phyloP scores from a whole-genome alignment of 2,113 vertebrate species.

The Setophaga petechia region DNA sequence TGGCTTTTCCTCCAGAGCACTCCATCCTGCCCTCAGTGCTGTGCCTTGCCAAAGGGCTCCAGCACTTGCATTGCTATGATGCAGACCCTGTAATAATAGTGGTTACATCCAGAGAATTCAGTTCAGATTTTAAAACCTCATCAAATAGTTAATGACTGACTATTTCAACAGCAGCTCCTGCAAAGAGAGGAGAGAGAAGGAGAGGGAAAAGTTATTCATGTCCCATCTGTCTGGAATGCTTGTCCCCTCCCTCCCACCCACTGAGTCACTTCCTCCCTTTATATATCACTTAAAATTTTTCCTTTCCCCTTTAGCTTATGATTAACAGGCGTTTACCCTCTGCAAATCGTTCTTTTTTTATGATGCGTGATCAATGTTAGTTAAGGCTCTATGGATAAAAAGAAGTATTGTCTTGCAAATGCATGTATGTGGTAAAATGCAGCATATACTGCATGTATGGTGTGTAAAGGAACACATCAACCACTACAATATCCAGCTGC shows the following conservation, averaged over 20 bases:
- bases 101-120: slow-evolving; percentile 40
- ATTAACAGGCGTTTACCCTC: slow-evolving; percentile 63
- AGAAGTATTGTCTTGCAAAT: neutral
- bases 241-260: slow-evolving; percentile 57
- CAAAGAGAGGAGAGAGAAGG: slow-evolving; percentile 48
- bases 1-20: slow-evolving; percentile 20
- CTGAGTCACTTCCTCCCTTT: slow-evolving; percentile 69
- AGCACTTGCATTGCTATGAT: slow-evolving; percentile 36
- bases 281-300: slow-evolving; percentile 68
- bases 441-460: neutral
- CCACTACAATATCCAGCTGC: neutral
- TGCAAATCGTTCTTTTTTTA: slow-evolving; percentile 14
- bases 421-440: neutral
- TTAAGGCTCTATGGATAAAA: neutral
- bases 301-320: slow-evolving; percentile 66
- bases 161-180: slow-evolving; percentile 62
- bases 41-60: slow-evolving; percentile 26
- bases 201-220: slow-evolving; percentile 69
- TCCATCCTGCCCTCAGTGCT: neutral
- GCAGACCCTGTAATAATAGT: slow-evolving; percentile 56
- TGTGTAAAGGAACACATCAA: neutral
- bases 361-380: neutral
- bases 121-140: slow-evolving; percentile 63
- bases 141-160: slow-evolving; percentile 65
- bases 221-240: slow-evolving; percentile 69